Percentiles rank a stretch among this genome's conserved stretches.
Evolutionary conservation across 1,140 invertebrate species (phyloP).

Genomic region (Monochamus saltuarius): DNA sequence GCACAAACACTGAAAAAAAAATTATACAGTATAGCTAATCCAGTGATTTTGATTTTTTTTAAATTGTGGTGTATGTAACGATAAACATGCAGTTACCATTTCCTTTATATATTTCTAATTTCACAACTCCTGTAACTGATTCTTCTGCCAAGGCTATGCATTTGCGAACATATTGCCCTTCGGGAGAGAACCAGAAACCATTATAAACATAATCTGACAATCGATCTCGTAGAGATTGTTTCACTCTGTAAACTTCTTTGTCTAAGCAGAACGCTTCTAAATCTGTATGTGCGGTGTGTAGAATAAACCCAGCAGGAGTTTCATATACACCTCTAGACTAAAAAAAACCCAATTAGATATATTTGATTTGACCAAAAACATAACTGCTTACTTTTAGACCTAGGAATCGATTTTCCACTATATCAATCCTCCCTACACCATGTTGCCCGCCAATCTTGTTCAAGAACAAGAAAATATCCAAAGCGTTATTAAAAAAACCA

Average conservation of each 20-base stretch:
- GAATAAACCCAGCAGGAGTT: slow-evolving; percentile 75
- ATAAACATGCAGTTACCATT: no score
- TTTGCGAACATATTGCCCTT: slow-evolving; percentile 68
- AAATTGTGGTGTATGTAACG: no score
- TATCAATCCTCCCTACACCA: slow-evolving; percentile 79
- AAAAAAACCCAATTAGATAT: background rate
- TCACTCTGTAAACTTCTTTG: slow-evolving; percentile 67
- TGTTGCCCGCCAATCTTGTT: slow-evolving; percentile 73
- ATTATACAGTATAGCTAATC: no score
- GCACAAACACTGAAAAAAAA: slow-evolving; percentile 57
- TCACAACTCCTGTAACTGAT: slow-evolving; percentile 71
- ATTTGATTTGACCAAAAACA: background rate
- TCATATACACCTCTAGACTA: slow-evolving; percentile 78
- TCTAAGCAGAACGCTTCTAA: slow-evolving; percentile 76
- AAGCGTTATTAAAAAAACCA: slow-evolving; percentile 51
- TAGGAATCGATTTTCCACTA: slow-evolving; percentile 83
- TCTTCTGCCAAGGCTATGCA: slow-evolving; percentile 72
- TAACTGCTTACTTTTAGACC: slow-evolving; percentile 67
- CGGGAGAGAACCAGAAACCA: slow-evolving; percentile 84
- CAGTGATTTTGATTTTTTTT: no score
- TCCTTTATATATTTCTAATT: slow-evolving; percentile 73
- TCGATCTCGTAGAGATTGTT: slow-evolving; percentile 62
- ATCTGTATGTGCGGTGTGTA: slow-evolving; percentile 72
- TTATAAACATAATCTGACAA: slow-evolving; percentile 74
- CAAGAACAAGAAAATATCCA: slow-evolving; percentile 69